Evolutionary conservation across 2,113 vertebrate species (phyloP), one percentile per base, ranked within the genome.

Genomic region (Notarius quadriscutis): DNA sequence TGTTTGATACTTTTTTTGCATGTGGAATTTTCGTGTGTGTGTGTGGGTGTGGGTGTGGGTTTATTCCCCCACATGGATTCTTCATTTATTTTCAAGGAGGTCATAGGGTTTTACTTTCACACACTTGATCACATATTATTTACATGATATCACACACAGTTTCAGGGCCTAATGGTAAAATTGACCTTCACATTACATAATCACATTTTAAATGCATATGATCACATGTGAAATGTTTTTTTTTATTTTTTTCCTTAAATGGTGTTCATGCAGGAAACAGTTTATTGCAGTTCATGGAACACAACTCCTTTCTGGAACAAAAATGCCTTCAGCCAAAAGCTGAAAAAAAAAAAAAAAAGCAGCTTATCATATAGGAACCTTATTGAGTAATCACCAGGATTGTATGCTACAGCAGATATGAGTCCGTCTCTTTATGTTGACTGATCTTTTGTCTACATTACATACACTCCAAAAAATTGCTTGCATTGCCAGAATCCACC

Each of bases 311-410:
- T 50, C 75, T 55, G 7, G 8, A 78, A 55, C 51, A 78, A 78
- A 77, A 55, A 53, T 57, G 77, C 77, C 77, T 79, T 57, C 5
- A 79, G 51, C 77, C n/a, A 55, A 57, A 79, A 30, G 6, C 53
- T 79, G 51, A 30, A 30, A 30, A 30, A 30, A 30, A 30, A 30
- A 30, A 30, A 30, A 30, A 30, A 30, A 30, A 30, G 53, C 77
- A 57, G 77, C 51, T 57, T 79, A 79, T 79, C 51, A 79, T 17
- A 79, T 17, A 79, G 53, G 53, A 30, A 57, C 77, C 34, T 79
- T 79, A 79, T 30, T 57, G 12, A 79, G 51, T 79, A 55, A 79
- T 51, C 50, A 27, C 25, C 25, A 27, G 51, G 51, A n/a, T 27
- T 79, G 41, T 20, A 10, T 2, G 20, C 41, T 25, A 22, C 1